These are phyloP conservation scores for Ganaspis sp. DNA, from an alignment of 1,140 invertebrate genomes.

Conservation along the genomic window DNA sequence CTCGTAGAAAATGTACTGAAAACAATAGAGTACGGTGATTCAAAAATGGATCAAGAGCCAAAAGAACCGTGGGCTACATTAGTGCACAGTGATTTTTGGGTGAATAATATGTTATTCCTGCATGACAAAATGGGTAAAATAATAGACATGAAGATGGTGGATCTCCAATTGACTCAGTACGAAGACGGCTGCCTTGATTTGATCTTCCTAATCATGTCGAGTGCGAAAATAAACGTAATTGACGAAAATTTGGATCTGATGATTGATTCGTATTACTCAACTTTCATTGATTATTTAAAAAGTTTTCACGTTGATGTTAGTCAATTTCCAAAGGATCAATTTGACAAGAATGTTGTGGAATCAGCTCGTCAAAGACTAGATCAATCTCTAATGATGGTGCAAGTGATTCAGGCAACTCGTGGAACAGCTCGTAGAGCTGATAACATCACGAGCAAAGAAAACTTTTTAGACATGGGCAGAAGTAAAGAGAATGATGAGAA, in stretches of 20 bases:
- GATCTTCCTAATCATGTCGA: slow-evolving; percentile 80
- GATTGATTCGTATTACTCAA: slow-evolving; percentile 76
- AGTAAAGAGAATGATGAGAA: slow-evolving; percentile 65
- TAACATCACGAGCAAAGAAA: slow-evolving; percentile 54
- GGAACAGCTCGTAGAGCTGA: slow-evolving; percentile 59
- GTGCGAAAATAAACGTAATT: slow-evolving; percentile 75
- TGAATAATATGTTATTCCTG: slow-evolving; percentile 80
- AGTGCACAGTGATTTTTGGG: slow-evolving; percentile 81
- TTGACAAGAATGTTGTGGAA: slow-evolving; percentile 60
- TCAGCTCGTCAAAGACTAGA: slow-evolving; percentile 64
- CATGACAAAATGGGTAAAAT: slow-evolving; percentile 70
- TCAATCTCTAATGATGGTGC: slow-evolving; percentile 72
- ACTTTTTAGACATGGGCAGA: slow-evolving; percentile 59
- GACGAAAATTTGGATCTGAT: slow-evolving; percentile 76
- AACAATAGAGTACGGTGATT: slow-evolving; percentile 56
- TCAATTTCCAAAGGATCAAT: slow-evolving; percentile 59
- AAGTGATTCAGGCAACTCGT: slow-evolving; percentile 70
- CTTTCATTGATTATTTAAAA: slow-evolving; percentile 72
- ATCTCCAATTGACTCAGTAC: slow-evolving; percentile 79
- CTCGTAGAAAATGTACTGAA: slow-evolving; percentile 58
- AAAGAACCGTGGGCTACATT: slow-evolving; percentile 75
- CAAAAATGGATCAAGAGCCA: slow-evolving; percentile 36
- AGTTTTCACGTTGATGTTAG: slow-evolving; percentile 56
- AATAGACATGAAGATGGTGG: slow-evolving; percentile 79
- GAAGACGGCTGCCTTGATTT: slow-evolving; percentile 78